These are phyloP conservation scores for Neolamprologus falcicula DNA, from an alignment of 2,113 vertebrate species.

Conservation along the genomic window DNA sequence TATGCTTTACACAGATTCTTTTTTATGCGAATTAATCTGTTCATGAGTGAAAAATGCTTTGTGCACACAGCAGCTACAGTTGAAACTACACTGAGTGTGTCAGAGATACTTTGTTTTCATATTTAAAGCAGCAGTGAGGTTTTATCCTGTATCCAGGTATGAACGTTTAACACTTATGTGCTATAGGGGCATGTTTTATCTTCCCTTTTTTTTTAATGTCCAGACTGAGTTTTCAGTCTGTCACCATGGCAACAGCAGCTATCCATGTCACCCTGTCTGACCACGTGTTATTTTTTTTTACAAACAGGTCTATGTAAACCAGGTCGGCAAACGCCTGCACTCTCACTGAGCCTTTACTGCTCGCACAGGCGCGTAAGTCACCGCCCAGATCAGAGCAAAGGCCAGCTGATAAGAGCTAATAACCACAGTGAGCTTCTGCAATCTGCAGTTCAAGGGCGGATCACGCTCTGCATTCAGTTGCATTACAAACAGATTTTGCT, in stretches of 20 bases:
- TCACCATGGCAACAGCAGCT: not conserved
- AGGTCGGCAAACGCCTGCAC: not conserved
- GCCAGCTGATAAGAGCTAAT: conserved; percentile 3
- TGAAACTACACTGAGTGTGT: not conserved
- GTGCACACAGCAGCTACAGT: not conserved
- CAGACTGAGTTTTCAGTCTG: not conserved
- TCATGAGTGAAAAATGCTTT: not conserved
- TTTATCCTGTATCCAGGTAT: not conserved
- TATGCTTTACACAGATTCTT: not conserved
- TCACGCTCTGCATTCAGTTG: not conserved
- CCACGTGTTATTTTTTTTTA: not conserved
- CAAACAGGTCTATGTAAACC: conserved; percentile 1
- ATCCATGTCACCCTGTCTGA: not conserved
- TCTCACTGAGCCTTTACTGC: not conserved
- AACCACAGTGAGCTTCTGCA: not conserved
- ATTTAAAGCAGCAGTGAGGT: not conserved
- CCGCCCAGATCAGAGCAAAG: conserved; percentile 3
- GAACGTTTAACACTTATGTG: not conserved
- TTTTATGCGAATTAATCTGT: not conserved
- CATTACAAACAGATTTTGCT: not conserved
- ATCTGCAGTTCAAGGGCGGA: not conserved
- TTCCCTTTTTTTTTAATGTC: not conserved
- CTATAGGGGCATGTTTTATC: not conserved
- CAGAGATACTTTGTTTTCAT: not conserved
- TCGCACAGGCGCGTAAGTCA: not conserved